Evolutionary conservation across 2,888 invertebrate genomes (phyloP), one percentile per base, ranked within the genome.

Genomic region (Hydroisotoma schaefferi): DNA sequence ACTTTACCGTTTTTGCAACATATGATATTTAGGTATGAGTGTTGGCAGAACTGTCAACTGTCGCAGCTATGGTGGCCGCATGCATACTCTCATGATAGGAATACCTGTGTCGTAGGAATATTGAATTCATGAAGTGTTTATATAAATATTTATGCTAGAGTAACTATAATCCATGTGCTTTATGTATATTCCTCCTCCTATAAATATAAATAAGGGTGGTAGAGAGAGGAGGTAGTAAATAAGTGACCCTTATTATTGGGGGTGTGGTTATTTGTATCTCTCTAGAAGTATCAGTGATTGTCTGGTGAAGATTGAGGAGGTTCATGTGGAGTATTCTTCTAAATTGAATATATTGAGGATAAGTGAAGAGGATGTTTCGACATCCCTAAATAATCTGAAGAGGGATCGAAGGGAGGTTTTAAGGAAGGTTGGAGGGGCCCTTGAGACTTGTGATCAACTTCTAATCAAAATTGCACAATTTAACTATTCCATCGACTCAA

Each of bases 401-500:
- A 57, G 29, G 27, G 62, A 64, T 27, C 57, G 67, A 52, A 53
- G 61, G 1, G 60, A 60, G 28, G 47, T 67, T 27, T 25, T 67
- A 10, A 64, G 63, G 33, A 55, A 48, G 4, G 62, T 67, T 2
- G 53, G 62, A 2, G 52, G 52, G 22, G 55, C 60, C 18, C 57
- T 67, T 23, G 67, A 67, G 27, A 53, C 57, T 15, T 62, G 67
- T 43, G 62, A 65, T 40, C 57, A 62, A 43, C 57, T 67, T 18
- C 26, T 67, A 22, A 56, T 57, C 18, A 65, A 67, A 61, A 63
- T 67, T 22, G 58, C 55, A 1, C 56, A 61, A 26, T 65, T 64
- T 43, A 65, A 62, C 29, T 60, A 61, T 28, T 55, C 58, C 38
- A 56, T 65, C 38, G 67, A 67, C 57, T 67, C 67, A 10, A 60